phyloP scores from a whole-genome alignment of 2,888 invertebrate genomes.

The Saturnia pavonia region DNA sequence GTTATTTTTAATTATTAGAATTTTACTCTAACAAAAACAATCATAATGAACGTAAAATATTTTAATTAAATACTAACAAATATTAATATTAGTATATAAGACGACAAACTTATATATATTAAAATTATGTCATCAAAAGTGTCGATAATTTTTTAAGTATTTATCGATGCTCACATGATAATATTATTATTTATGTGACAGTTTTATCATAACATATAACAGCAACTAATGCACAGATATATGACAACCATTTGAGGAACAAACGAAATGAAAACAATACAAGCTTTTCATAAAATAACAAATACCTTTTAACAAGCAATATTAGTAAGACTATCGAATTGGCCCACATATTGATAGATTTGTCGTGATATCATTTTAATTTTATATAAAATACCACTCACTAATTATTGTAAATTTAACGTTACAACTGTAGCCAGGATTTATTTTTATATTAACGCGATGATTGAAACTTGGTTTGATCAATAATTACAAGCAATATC shows the following conservation, averaged over 20 bases:
- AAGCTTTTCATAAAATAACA: slow-evolving; percentile 5
- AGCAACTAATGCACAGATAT: slow-evolving; percentile 37
- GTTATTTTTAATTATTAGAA: slow-evolving; percentile 4
- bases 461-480: too few species aligned
- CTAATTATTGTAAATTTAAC: too few species aligned
- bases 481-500: neutral
- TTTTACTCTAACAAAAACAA: neutral
- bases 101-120: slow-evolving; percentile 2
- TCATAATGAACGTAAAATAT: neutral
- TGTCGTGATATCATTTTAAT: too few species aligned
- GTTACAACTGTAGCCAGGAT: too few species aligned
- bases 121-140: neutral
- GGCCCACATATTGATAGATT: too few species aligned
- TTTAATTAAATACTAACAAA: neutral
- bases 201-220: neutral
- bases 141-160: neutral
- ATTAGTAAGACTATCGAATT: neutral
- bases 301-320: neutral
- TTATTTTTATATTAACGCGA: too few species aligned
- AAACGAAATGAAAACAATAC: slow-evolving; percentile 2
- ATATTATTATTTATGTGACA: neutral
- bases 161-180: neutral
- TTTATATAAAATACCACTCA: too few species aligned
- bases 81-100: neutral
- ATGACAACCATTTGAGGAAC: slow-evolving; percentile 28